Conservation (phyloP, 2,888 invertebrate species). For the Beris chalybata region DNA sequence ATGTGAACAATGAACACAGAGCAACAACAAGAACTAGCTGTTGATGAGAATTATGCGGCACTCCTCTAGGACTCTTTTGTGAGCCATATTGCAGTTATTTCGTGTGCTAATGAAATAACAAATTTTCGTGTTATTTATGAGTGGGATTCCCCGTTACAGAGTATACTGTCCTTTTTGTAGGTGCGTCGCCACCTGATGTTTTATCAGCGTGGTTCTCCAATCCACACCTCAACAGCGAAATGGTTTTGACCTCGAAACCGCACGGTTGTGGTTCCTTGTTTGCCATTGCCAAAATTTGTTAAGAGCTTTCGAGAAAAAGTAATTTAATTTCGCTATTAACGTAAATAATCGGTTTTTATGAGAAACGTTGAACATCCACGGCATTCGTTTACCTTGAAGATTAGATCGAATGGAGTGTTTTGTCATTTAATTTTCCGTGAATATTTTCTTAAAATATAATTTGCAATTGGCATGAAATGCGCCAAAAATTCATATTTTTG, state of each 20-base stretch:
- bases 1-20: background rate
- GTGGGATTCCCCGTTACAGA: background rate
- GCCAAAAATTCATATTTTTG: too few relatives aligned
- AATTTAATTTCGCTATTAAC: constrained; percentile 16
- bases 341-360: background rate
- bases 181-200: constrained; percentile 4
- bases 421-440: constrained; percentile 6
- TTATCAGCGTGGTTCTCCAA: background rate
- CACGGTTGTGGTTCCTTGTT: background rate
- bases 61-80: background rate
- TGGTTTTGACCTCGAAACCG: constrained; percentile 9
- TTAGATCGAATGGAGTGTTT: constrained; percentile 3
- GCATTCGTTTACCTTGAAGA: constrained; percentile 3
- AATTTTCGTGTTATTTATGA: constrained; percentile 7
- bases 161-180: background rate
- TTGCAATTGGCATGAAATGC: too few relatives aligned
- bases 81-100: constrained; percentile 2
- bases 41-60: constrained; percentile 3
- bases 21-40: background rate
- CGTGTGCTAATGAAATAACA: constrained; percentile 18
- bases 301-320: background rate
- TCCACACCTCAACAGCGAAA: constrained; percentile 3
- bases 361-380: background rate
- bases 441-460: too few relatives aligned
- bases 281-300: background rate